These are phyloP conservation scores for Trachelipus rathkii DNA, from an alignment of 1,140 invertebrate genomes.

Conservation along the genomic window DNA sequence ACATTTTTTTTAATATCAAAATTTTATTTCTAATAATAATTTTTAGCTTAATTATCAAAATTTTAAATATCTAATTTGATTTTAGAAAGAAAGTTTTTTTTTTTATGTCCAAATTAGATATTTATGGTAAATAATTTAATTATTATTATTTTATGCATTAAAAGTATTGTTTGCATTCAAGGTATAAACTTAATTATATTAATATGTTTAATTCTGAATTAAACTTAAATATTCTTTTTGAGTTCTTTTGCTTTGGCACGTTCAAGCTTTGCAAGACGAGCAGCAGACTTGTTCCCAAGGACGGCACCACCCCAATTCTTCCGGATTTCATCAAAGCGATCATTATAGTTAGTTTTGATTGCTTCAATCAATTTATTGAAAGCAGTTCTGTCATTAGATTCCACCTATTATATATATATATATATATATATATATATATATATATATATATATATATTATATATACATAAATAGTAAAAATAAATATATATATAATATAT, in stretches of 20 bases:
- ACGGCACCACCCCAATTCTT: slow-evolving; percentile 97
- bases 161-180: too few species aligned
- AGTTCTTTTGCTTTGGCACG: slow-evolving; percentile 91
- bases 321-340: slow-evolving; percentile 92
- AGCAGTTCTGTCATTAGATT: slow-evolving; percentile 73
- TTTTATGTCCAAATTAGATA: too few species aligned
- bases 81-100: too few species aligned
- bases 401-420: slow-evolving; percentile 56
- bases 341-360: slow-evolving; percentile 97
- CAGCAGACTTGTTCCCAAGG: slow-evolving; percentile 89
- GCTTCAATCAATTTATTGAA: slow-evolving; percentile 89
- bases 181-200: too few species aligned
- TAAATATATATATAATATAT: neutral
- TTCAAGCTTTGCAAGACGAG: slow-evolving; percentile 88
- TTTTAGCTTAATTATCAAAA: too few species aligned
- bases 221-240: slow-evolving; percentile 48
- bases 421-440: slow-evolving; percentile 27
- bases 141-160: too few species aligned
- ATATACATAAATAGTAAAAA: slow-evolving; percentile 48
- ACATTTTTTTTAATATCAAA: too few species aligned
- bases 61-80: too few species aligned
- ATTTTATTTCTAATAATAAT: too few species aligned
- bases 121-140: too few species aligned
- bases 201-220: neutral
- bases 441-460: slow-evolving; percentile 31